Percentiles rank a stretch among this genome's conserved stretches.
Conservation (phyloP, 2,888 invertebrate species). For the Caenorhabditis parvicauda region DNA sequence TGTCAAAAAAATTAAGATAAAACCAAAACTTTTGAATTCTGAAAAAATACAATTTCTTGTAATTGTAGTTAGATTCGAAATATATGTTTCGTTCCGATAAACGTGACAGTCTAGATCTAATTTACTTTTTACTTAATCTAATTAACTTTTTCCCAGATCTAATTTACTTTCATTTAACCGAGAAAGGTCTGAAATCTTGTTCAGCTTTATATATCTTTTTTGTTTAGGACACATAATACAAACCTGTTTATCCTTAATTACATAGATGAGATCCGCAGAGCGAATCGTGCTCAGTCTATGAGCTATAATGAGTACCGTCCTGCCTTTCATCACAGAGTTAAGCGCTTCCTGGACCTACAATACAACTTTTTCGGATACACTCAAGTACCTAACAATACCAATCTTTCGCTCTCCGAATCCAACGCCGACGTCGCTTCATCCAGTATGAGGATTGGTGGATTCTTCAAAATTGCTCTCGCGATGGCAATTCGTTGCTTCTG, state of each 20-base stretch:
- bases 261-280: slow-evolving; percentile 87
- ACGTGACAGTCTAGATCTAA: too few species aligned
- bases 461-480: slow-evolving; percentile 85
- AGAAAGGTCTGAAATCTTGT: neutral
- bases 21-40: too few species aligned
- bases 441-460: slow-evolving; percentile 77
- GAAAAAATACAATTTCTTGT: too few species aligned
- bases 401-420: slow-evolving; percentile 53
- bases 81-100: too few species aligned
- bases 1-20: too few species aligned
- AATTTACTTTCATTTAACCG: neutral
- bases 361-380: neutral
- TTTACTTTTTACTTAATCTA: too few species aligned
- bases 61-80: too few species aligned
- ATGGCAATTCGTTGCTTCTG: slow-evolving; percentile 82
- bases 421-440: slow-evolving; percentile 95
- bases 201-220: neutral
- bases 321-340: slow-evolving; percentile 76
- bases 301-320: slow-evolving; percentile 91
- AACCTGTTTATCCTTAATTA: slow-evolving; percentile 79
- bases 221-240: slow-evolving; percentile 64
- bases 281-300: slow-evolving; percentile 87
- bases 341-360: slow-evolving; percentile 70
- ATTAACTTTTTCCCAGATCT: neutral
- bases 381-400: slow-evolving; percentile 32